Base-by-base conservation (phyloP, 2,888 invertebrate genomes). In the Amblyjoppa fuscipennis region DNA sequence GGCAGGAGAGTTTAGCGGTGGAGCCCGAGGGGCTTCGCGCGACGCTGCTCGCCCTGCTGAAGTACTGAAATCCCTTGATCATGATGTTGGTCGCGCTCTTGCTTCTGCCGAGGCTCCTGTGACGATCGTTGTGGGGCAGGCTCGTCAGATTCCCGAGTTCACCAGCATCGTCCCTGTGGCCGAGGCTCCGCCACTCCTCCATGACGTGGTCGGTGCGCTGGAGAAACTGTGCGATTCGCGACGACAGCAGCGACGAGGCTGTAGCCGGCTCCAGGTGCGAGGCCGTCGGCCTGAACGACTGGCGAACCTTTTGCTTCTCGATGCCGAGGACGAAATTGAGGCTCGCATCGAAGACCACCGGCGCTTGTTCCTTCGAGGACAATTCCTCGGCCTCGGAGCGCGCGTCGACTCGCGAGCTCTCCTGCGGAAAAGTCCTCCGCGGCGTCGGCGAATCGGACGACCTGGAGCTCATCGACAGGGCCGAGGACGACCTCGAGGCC, bases 181-280 rank as follows among this genome's bases (percentile, higher is more conserved):
- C 97, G 73, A 97, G 90, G 86, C 96, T 95, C 81, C 96, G 95
- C 98, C 98, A 98, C 92, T 98, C 98, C 91, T 98, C 97, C 96
- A 97, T 97, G 0, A 98, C 96, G 93, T 98, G 98, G 94, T 98
- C 98, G 3, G 98, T 98, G 87, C 97, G 95, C 91, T 96, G 96
- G 49, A 98, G 94, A 91, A 98, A 98, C 91, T 96, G 97, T 79
- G 97, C 96, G 77, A 98, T 98, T 94, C 97, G 97, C 51, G 95
- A 96, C 45, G 96, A 96, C 25, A 98, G 94, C 89, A 96, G 96
- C 83, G 96, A 97, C 0, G 98, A 98, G 1, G 97, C 97, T 0
- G 98, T 98, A 70, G 96, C 95, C 53, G 97, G 96, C 92, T 97
- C 97, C 88, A 96, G 94, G 91, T 97, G 97, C 0, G 98, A 97